Evolutionary conservation across 2,888 invertebrate species (phyloP), one percentile per base, ranked within the genome.

Genomic region (Spialia ferax): DNA sequence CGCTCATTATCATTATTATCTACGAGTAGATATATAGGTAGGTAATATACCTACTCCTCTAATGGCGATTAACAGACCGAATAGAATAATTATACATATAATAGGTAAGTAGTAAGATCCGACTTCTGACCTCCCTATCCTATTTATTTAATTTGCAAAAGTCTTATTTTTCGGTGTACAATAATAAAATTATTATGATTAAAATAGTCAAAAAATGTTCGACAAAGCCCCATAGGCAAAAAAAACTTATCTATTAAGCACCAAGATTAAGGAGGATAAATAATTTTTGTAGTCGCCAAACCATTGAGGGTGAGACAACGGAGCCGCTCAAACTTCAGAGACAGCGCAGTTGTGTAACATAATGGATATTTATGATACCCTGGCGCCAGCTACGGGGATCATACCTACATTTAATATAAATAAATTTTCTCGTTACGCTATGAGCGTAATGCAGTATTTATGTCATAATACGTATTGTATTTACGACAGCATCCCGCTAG

Each of bases 371-470:
- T 54, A 63, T 45, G 38, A 55, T 18, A 26, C 55, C 10, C 26
- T 1, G 18, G 63, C 63, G 63, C 63, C 63, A 22, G 54, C 7
- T 10, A 26, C 52, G 54, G 11, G 48, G 45, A 63, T 63, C 56
- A 63, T 56, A 63, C 63, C 35, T 50, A 50, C 23, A 35, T 64
- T 64, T 55, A 55, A 55, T 55, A 55, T 55, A 29, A 64, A 64
- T 64, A 63, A 55, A 63, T 63, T 55, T 55, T 42, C 64, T 50
- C 64, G 22, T 15, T 57, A 55, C 18, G 50, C 38, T 26, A 61
- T 60, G 29, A 57, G 56, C 64, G 56, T 56, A 64, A 64, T 65
- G 64, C 64, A 65, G 48, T 65, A 57, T 64, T 50, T 57, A 59
- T 57, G 50, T 50, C 57, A 50, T 57, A 57, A 64, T 35, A 63